Evolutionary conservation across 1,140 invertebrate species (phyloP).

Genomic region (Lordiphosa stackelbergi): DNA sequence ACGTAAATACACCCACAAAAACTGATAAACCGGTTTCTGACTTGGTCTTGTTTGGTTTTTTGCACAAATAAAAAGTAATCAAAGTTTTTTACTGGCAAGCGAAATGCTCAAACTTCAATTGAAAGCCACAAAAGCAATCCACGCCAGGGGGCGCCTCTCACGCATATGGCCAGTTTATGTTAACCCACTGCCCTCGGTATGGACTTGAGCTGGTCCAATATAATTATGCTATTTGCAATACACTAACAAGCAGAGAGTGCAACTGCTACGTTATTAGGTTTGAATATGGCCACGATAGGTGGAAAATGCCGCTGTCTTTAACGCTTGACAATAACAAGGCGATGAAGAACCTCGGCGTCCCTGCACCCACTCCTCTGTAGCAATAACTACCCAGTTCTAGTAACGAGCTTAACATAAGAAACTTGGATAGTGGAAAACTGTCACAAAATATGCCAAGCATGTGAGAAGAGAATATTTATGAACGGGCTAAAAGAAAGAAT

Average conservation of each 20-base stretch:
- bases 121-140: constrained; percentile 17
- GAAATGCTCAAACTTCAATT: constrained; percentile 47
- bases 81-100: constrained; percentile 45
- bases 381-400: no score
- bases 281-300: no score
- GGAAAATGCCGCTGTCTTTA: no score
- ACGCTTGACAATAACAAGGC: no score
- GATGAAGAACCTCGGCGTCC: no score
- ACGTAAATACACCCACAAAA: constrained; percentile 63
- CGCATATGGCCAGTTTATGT: constrained; percentile 25
- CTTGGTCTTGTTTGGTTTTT: constrained; percentile 27
- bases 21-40: constrained; percentile 51
- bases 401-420: no score
- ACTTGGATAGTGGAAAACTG: no score
- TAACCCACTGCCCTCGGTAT: constrained; percentile 66
- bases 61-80: constrained; percentile 35
- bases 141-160: constrained; percentile 49
- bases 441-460: no score
- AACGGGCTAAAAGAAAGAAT: no score
- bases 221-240: constrained; percentile 3
- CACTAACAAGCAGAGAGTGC: background rate
- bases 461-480: no score
- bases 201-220: constrained; percentile 11
- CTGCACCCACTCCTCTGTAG: no score
- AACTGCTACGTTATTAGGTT: background rate